phyloP scores from a whole-genome alignment of 2,888 invertebrate species.

The Zygaena filipendulae region DNA sequence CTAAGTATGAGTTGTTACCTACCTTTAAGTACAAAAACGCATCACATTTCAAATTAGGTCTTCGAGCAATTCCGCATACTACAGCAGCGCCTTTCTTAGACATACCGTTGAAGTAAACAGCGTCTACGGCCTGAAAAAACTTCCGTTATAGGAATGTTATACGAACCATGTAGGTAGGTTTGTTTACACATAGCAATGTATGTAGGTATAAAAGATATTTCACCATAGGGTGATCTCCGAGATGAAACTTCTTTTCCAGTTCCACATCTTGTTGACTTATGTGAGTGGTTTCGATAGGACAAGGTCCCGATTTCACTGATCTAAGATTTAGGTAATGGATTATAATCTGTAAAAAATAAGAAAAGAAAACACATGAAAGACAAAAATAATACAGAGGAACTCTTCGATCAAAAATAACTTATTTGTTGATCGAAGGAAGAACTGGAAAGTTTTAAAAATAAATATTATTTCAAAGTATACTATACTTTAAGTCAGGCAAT shows the following conservation, averaged over 20 bases:
- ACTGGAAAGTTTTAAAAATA: too few species aligned
- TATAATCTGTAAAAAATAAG: constrained; percentile 26
- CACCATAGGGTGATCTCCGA: constrained; percentile 63
- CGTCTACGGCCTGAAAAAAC: constrained; percentile 73
- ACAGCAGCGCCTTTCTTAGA: constrained; percentile 69
- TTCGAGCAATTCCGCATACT: constrained; percentile 69
- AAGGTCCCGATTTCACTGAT: constrained; percentile 35
- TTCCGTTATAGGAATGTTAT: background rate
- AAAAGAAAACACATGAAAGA: constrained; percentile 1
- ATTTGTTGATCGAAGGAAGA: too few species aligned
- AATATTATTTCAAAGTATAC: too few species aligned
- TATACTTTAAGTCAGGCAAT: too few species aligned
- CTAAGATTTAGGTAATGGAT: constrained; percentile 27
- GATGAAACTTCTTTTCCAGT: constrained; percentile 67
- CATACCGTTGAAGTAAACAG: constrained; percentile 72
- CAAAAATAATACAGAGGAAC: too few species aligned
- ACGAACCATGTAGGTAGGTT: background rate
- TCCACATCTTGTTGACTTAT: constrained; percentile 34
- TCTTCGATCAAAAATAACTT: too few species aligned
- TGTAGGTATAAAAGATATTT: constrained; percentile 3
- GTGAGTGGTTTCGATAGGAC: constrained; percentile 38
- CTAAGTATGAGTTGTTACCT: too few species aligned
- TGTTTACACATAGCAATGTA: background rate
- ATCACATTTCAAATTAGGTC: constrained; percentile 68
- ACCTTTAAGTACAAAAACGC: constrained; percentile 71